phyloP scores from a whole-genome alignment of 2,888 invertebrate genomes.

The Leptopilina drosophilae region DNA sequence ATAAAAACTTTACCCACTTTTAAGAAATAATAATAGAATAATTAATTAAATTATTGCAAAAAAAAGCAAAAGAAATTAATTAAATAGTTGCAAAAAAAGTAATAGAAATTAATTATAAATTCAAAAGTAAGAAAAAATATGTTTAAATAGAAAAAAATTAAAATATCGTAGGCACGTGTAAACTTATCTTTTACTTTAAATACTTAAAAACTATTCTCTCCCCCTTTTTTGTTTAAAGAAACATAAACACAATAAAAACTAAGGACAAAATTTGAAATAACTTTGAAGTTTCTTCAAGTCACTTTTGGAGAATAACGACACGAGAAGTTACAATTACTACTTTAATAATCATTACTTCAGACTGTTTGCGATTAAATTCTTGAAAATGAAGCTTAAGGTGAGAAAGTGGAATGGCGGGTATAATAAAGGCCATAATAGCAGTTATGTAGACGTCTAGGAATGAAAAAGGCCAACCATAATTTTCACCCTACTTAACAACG shows the following conservation, averaged over 20 bases:
- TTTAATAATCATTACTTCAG: constrained; percentile 36
- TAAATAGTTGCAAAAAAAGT: no score
- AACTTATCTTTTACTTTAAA: no score
- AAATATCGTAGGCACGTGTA: no score
- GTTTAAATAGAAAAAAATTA: no score
- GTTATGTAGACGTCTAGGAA: constrained; percentile 36
- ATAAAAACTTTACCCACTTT: no score
- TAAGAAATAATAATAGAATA: no score
- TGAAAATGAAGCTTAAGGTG: constrained; percentile 34
- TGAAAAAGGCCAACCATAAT: constrained; percentile 34
- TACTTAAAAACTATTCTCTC: not conserved
- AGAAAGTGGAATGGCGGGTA: constrained; percentile 32
- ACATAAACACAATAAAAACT: not conserved
- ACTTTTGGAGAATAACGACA: not conserved
- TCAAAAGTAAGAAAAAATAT: no score
- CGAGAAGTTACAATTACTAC: constrained; percentile 18
- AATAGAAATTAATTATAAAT: no score
- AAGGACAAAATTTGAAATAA: constrained; percentile 1
- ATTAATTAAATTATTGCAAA: no score
- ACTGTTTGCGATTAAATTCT: constrained; percentile 39
- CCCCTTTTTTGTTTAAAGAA: not conserved
- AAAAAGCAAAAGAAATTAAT: no score
- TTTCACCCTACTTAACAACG: constrained; percentile 26
- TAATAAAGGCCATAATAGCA: constrained; percentile 27
- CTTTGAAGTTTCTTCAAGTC: not conserved